Conservation (phyloP, 2,888 invertebrate genomes). For the Cyclophora albipunctata region DNA sequence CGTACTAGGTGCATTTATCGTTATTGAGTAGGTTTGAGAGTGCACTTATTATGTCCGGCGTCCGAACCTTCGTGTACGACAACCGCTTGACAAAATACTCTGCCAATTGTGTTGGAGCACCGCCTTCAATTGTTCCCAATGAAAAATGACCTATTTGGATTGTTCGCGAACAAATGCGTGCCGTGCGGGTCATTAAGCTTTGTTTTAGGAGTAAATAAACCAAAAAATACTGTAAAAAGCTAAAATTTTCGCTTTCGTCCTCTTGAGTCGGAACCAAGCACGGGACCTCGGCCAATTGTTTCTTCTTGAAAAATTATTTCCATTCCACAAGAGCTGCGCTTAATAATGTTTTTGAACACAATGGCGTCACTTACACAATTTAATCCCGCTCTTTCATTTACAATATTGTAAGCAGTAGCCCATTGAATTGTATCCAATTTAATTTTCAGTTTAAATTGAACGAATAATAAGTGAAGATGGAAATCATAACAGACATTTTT, state of each 20-base stretch:
- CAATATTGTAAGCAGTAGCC: conserved; percentile 9
- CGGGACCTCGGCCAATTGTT: conserved; percentile 59
- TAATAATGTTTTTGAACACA: conserved; percentile 27
- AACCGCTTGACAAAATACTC: conserved; percentile 73
- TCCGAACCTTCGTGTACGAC: conserved; percentile 52
- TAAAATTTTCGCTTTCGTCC: conserved; percentile 57
- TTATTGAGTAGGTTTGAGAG: conserved; percentile 21
- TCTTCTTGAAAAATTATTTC: conserved; percentile 41
- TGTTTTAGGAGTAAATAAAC: conserved; percentile 70
- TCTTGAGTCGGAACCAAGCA: conserved; percentile 52
- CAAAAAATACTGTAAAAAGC: conserved; percentile 62
- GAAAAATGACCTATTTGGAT: conserved; percentile 73
- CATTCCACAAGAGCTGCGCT: conserved; percentile 23
- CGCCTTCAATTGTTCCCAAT: conserved; percentile 73
- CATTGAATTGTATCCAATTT: conserved; percentile 10
- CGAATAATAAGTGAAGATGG: conserved; percentile 43
- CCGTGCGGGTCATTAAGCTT: conserved; percentile 73
- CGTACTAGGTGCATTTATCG: no score
- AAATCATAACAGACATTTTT: conserved; percentile 60
- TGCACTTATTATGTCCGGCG: conserved; percentile 58
- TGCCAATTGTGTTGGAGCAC: conserved; percentile 69
- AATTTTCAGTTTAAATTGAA: conserved; percentile 25
- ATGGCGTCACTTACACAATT: conserved; percentile 21
- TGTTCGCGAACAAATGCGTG: conserved; percentile 73
- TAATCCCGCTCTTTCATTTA: conserved; percentile 9